Conservation (phyloP, 1,140 invertebrate genomes). For the Caerostris darwini region DNA sequence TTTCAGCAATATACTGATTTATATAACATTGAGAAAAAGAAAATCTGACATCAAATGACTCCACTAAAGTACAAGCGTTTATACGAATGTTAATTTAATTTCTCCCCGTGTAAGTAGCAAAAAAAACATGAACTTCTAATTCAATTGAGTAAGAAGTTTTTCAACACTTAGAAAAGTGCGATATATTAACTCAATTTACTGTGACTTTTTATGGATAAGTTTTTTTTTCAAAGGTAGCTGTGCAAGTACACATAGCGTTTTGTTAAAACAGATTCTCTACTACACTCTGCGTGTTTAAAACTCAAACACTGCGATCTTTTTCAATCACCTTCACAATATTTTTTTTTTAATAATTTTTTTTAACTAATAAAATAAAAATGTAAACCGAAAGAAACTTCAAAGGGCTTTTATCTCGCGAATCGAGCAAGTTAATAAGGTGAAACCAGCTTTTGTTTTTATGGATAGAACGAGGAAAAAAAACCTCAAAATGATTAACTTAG, state of each 20-base stretch:
- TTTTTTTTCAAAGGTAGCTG: background rate
- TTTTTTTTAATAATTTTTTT: background rate
- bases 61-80: background rate
- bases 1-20: too few relatives aligned
- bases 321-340: slow-evolving; percentile 18
- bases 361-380: slow-evolving; percentile 5
- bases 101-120: background rate
- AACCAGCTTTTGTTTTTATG: slow-evolving; percentile 42
- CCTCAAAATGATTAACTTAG: slow-evolving; percentile 52
- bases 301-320: slow-evolving; percentile 40
- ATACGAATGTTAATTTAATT: background rate
- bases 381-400: slow-evolving; percentile 42
- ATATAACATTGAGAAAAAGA: too few relatives aligned
- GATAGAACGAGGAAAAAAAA: background rate
- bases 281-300: slow-evolving; percentile 8
- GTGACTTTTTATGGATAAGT: background rate
- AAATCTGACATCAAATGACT: background rate
- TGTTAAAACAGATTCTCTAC: background rate
- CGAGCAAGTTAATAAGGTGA: slow-evolving; percentile 42
- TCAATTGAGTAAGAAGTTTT: background rate
- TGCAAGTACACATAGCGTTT: slow-evolving; percentile 19
- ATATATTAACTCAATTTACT: background rate
- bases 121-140: background rate
- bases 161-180: background rate
- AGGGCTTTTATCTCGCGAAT: slow-evolving; percentile 41